Conservation (phyloP, 92 coral and sea anemone species). For the Hydrozoanthus gracilis region DNA sequence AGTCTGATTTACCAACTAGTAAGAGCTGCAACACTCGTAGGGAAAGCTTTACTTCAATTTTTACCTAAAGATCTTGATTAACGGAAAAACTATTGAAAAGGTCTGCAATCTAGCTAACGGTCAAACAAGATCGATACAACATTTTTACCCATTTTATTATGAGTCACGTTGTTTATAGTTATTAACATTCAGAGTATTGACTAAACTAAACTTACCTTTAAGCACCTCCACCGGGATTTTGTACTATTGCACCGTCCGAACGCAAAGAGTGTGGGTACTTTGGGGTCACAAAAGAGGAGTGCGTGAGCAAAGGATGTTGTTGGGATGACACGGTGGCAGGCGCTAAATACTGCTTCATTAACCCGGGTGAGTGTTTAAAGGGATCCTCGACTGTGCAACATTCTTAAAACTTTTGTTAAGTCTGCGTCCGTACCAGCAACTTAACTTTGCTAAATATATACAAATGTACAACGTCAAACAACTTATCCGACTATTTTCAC, state of each 20-base stretch:
- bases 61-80: neutral
- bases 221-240: constrained; percentile 61
- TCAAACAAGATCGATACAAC: constrained; percentile 1
- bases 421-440: no score
- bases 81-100: neutral
- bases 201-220: neutral
- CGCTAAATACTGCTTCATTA: constrained; percentile 53
- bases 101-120: constrained; percentile 3
- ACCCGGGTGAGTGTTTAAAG: constrained; percentile 41
- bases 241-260: constrained; percentile 62
- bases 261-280: constrained; percentile 62
- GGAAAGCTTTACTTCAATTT: neutral
- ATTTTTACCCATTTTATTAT: neutral
- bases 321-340: constrained; percentile 55
- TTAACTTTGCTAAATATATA: no score
- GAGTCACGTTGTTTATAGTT: constrained; percentile 4
- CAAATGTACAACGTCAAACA: no score
- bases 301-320: constrained; percentile 47
- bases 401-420: no score
- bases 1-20: no score
- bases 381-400: no score
- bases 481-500: no score
- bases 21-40: no score
- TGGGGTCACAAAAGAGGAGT: constrained; percentile 52
- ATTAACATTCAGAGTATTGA: neutral